phyloP scores from a whole-genome alignment of 2,797 vertebrate genomes.

The Sebastes umbrosus region DNA sequence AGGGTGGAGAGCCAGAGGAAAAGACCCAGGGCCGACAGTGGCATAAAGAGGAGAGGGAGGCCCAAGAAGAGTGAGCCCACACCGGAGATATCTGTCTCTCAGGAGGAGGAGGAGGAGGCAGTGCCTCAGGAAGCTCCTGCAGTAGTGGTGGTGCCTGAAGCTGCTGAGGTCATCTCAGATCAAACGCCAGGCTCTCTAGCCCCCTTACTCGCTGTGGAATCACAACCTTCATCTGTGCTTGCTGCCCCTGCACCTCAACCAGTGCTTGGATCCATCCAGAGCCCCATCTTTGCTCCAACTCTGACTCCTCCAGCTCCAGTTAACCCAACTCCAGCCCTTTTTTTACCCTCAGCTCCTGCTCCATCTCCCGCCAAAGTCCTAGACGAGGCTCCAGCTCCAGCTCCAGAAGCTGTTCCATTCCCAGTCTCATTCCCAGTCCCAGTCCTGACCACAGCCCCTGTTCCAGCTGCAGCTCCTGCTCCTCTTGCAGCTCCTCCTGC shows the following conservation, averaged over 20 bases:
- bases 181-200: slow-evolving; percentile 31
- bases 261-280: slow-evolving; percentile 20
- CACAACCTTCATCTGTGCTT: slow-evolving; percentile 16
- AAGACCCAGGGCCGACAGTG: slow-evolving; percentile 54
- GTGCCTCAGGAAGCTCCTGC: slow-evolving; percentile 23
- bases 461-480: slow-evolving; percentile 12
- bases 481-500: not conserved
- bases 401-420: not conserved
- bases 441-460: slow-evolving; percentile 1
- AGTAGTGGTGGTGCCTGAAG: slow-evolving; percentile 26
- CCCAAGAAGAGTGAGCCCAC: slow-evolving; percentile 57
- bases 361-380: not conserved
- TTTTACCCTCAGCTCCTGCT: not conserved
- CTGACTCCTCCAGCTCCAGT: slow-evolving; percentile 5
- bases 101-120: slow-evolving; percentile 19
- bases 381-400: not conserved
- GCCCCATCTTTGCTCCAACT: not conserved
- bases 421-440: slow-evolving; percentile 6
- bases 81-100: slow-evolving; percentile 25
- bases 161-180: slow-evolving; percentile 10
- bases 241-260: slow-evolving; percentile 7
- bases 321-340: not conserved
- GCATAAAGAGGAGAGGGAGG: slow-evolving; percentile 64
- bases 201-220: slow-evolving; percentile 11
- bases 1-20: slow-evolving; percentile 82